phyloP scores from a whole-genome alignment of 2,797 vertebrate species.

The Phoebastria nigripes region DNA sequence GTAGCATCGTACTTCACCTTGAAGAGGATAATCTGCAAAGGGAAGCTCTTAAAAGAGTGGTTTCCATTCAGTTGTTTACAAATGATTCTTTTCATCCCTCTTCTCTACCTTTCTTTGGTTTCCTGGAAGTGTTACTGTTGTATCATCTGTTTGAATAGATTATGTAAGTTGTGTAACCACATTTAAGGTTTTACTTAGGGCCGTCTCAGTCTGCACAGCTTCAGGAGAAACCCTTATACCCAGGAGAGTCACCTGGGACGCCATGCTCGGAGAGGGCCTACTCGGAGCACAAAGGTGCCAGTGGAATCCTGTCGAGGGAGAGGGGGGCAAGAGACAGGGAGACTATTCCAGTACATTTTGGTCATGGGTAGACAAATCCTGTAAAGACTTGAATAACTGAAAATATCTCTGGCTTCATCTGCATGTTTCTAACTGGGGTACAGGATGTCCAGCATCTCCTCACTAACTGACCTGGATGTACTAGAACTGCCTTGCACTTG shows the following conservation, averaged over 20 bases:
- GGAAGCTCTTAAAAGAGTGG: not conserved
- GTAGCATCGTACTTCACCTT: not conserved
- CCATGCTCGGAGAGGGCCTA: rapidly evolving
- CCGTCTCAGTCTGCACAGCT: not conserved
- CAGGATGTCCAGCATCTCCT: not conserved
- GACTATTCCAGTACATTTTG: not conserved
- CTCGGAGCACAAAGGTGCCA: not conserved
- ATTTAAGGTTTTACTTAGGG: not conserved
- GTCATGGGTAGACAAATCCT: not conserved
- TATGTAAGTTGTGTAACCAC: not conserved
- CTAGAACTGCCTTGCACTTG: not conserved
- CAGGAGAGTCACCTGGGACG: not conserved
- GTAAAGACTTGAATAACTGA: not conserved
- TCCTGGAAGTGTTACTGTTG: not conserved
- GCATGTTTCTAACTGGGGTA: not conserved
- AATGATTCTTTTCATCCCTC: not conserved
- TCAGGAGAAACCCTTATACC: not conserved
- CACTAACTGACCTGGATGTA: not conserved
- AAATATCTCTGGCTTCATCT: not conserved
- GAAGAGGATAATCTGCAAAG: not conserved
- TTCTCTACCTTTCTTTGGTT: not conserved
- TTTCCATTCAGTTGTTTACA: not conserved
- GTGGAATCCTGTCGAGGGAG: not conserved
- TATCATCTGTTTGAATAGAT: not conserved
- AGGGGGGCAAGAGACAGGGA: not conserved